phyloP scores from a whole-genome alignment of 2,797 vertebrate species.

The Propithecus deckenii region DNA sequence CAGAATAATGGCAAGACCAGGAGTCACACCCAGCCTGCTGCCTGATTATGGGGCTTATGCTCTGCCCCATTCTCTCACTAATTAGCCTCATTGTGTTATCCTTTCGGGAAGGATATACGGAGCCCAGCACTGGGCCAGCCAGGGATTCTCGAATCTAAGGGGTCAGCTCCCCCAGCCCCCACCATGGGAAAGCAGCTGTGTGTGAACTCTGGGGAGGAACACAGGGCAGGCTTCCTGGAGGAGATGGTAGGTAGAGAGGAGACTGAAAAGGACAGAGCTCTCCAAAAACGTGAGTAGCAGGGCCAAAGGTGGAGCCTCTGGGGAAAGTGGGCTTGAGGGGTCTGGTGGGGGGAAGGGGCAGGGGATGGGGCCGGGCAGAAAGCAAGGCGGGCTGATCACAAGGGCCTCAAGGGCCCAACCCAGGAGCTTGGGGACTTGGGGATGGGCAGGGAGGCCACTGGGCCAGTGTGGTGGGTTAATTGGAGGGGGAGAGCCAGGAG shows the following conservation, averaged over 20 bases:
- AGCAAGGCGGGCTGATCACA: background rate
- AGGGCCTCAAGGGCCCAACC: background rate
- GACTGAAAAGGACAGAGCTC: background rate
- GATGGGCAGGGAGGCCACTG: too few relatives aligned
- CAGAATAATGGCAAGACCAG: background rate
- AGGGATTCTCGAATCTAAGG: background rate
- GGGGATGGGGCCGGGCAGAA: background rate
- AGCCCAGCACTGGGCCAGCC: too few relatives aligned
- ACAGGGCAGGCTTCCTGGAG: background rate
- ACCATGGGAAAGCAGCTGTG: background rate
- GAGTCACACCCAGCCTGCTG: background rate
- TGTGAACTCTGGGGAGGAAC: background rate
- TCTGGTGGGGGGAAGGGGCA: background rate
- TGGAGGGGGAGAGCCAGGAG: background rate
- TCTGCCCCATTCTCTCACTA: background rate
- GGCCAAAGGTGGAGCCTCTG: background rate
- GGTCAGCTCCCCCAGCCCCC: background rate
- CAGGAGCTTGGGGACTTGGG: background rate
- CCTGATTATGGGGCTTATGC: background rate
- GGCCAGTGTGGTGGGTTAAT: background rate
- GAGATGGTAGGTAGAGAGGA: background rate
- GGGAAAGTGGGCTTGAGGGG: too few relatives aligned
- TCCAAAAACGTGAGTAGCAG: background rate
- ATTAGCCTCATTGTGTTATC: background rate
- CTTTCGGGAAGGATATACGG: background rate